Evolutionary conservation across 2,888 invertebrate species (phyloP).

Genomic region (Philereme vetulata): DNA sequence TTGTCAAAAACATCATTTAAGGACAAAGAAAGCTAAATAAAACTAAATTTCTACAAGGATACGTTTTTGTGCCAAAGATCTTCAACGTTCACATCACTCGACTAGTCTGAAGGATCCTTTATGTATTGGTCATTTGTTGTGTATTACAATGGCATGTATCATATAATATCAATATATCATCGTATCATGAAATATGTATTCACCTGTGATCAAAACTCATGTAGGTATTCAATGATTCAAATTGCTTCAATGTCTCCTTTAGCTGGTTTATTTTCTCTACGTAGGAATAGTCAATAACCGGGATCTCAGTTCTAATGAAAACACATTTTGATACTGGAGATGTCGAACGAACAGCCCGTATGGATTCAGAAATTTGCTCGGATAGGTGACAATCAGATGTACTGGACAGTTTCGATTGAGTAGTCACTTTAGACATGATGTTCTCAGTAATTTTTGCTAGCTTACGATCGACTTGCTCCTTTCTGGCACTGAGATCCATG

Average conservation of each 20-base stretch:
- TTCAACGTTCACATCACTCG: no score
- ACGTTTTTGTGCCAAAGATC: no score
- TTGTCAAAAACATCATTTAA: no score
- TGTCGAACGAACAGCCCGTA: conserved; percentile 56
- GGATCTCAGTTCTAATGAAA: conserved; percentile 66
- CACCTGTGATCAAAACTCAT: conserved; percentile 88
- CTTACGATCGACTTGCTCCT: conserved; percentile 50
- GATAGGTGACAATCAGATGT: conserved; percentile 51
- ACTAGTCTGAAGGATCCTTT: no score
- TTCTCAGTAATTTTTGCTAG: conserved; percentile 51
- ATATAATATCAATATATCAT: no score
- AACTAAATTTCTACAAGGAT: no score
- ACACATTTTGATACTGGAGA: conserved; percentile 64
- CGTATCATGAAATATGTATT: conserved; percentile 19
- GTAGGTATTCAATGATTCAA: conserved; percentile 84
- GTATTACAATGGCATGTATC: no score
- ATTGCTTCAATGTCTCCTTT: conserved; percentile 85
- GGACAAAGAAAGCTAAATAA: no score
- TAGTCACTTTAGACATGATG: conserved; percentile 49
- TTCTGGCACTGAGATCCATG: conserved; percentile 56
- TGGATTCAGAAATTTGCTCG: conserved; percentile 56
- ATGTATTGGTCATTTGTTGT: no score
- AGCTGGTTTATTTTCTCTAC: conserved; percentile 84
- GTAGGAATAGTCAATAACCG: conserved; percentile 81
- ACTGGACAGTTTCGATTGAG: conserved; percentile 47